Evolutionary conservation across 2,113 vertebrate species (phyloP), one percentile per base, ranked within the genome.

Genomic region (Myrmecobius fasciatus): DNA sequence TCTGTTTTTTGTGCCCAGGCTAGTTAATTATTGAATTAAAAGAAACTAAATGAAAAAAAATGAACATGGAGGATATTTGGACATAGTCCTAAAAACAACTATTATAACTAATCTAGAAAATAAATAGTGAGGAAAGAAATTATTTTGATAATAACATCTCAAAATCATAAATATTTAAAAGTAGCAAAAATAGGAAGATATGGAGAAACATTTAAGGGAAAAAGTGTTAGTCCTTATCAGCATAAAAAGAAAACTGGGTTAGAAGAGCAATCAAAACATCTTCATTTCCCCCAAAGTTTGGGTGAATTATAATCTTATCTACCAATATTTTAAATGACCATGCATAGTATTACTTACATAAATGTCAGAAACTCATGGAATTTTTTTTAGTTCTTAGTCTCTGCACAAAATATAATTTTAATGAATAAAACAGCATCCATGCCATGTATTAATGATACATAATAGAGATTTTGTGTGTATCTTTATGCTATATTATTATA

Each of bases 71-170:
- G 96, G 92, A 91, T 36, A 51, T 83, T 60, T 89, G 12, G 90
- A 53, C 20, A 54, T 48, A 0, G 52, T 53, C 56, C 96, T n/a
- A 90, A 91, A 91, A 92, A 95, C 94, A 36, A n/a, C 49, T 51
- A 52, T 93, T 97, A 96, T 95, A 96, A 97, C 92, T 95, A 94
- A 97, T 96, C 96, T 98, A 93, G 96, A 96, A 94, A 96, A 97
- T 93, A 92, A 97, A 56, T 48, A 94, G 96, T 96, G 93, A 89
- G 95, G 96, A 92, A 53, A 93, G 53, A 91, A 53, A 89, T 88
- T 95, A 89, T 89, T 51, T 52, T 95, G 94, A n/a, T 53, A 91
- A 94, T 97, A 94, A 51, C 89, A 60, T 53, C 96, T 94, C 96
- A 96, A 96, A 95, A 96, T 95, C n/a, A 92, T 48, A 93, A 89